Evolutionary conservation across 2,888 invertebrate species (phyloP), one percentile per base, ranked within the genome.

Genomic region (Arrhopalites spinosus): DNA sequence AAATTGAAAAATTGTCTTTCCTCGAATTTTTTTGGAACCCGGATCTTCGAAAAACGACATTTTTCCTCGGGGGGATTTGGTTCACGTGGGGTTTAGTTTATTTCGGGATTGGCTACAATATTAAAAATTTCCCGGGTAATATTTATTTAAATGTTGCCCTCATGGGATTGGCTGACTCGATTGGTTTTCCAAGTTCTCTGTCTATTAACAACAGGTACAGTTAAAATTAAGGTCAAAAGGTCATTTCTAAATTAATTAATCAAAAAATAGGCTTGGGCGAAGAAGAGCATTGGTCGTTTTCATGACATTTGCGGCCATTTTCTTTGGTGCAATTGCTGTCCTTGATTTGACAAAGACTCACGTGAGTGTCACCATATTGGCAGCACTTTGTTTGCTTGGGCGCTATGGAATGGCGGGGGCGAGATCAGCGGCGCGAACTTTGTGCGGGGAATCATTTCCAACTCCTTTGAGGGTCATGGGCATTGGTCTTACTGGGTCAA

Each of bases 91-190:
- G 74, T 1, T 20, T 78, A 15, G 76, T 78, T 13, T 80, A 80
- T 36, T 80, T 78, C 66, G 80, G 80, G 27, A 74, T 80, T 15
- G 76, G 77, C 29, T 80, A 77, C 64, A 80, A 79, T 61, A 74
- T 77, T 17, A 78, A 79, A 27, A 79, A 78, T 69, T 45, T 80
- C 3, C 53, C 63, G 5, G 78, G 79, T 20, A 75, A 78, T 73
- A 59, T 69, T 25, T 76, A 78, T 47, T 53, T 78, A 30, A 80
- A 79, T 69, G 73, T 80, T 7, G 68, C 56, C 25, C 68, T 75
- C 11, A 76, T 79, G 77, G 80, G 78, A 0, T 25, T 77, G 2
- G 72, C 77, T 0, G 80, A 80, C 50, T 73, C 78, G 13, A 25
- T 79, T 23, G 80, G 78, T 3, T 79, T 78, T 73, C 76, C 77